Base-by-base conservation (phyloP, 2,888 invertebrate species). In the Zygogramma bicolorata region DNA sequence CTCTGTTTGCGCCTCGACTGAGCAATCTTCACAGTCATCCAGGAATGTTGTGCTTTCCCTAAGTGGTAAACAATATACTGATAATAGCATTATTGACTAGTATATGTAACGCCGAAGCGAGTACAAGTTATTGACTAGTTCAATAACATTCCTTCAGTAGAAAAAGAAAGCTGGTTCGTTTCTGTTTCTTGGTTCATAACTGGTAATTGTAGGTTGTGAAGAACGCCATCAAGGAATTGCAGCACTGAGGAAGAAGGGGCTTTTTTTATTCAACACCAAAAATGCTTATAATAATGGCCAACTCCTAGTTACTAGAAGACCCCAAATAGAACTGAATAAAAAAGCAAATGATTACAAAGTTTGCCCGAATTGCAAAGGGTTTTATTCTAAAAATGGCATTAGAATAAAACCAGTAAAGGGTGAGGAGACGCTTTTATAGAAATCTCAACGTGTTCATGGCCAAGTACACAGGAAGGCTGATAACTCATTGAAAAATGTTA, bases 341-440 rank as follows among this genome's bases (percentile, higher is more conserved):
- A 40, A 61, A 13, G 74, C 62, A 22, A 66, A 22, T 13, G 74
- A 76, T 29, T 81, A 53, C 31, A 68, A 62, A 34, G 62, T 61
- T 7, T 68, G 68, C 13, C 61, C 61, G 2, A 29, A 68, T 31
- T 68, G 68, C 22, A 68, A 62, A 31, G 62, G 46, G 22, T 68
- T 62, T 53, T 68, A 27, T 34, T 61, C 68, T 15, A 68, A 68
- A 68, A 18, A 25, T 31, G 27, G 29, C 8, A 22, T 68, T n/a
- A 27, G 68, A 25, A 29, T 27, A 31, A 68, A 68, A 61, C 62
- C 70, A 68, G 29, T 49, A 8, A 53, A 13, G 18, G 57, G 57
- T 31, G 53, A 22, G 18, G 29, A 38, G 18, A 53, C 40, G 15
- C 31, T 61, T 60, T 61, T 15, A 61, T 38, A 18, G 20, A 29